Evolutionary conservation across 2,113 vertebrate genomes (phyloP).

Genomic region (Pao palembangensis): DNA sequence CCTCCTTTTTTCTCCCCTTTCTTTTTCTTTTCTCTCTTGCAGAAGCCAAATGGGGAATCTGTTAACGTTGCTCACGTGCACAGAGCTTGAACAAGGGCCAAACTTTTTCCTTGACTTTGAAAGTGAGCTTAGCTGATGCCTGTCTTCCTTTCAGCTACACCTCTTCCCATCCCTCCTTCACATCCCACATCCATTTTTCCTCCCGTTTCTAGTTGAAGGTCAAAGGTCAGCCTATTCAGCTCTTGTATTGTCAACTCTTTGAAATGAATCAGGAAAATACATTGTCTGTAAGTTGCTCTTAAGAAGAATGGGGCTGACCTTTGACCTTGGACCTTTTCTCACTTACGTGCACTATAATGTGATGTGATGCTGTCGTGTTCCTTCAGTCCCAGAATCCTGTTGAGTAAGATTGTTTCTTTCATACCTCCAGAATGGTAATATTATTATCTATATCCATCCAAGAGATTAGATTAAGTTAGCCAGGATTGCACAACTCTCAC

Average conservation of each 20-base stretch:
- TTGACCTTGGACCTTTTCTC: conserved; percentile 49
- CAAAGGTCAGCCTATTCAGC: conserved; percentile 54
- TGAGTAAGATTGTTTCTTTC: too few species aligned
- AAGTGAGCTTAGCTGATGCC: conserved; percentile 83
- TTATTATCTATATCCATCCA: too few species aligned
- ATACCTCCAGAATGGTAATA: too few species aligned
- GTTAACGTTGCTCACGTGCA: conserved; percentile 89
- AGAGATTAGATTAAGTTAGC: too few species aligned
- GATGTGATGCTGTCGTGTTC: not conserved
- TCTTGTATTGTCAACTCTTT: conserved; percentile 6
- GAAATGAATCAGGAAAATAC: conserved; percentile 29
- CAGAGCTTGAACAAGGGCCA: conserved; percentile 91
- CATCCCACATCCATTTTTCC: conserved; percentile 18
- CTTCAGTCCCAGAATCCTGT: too few species aligned
- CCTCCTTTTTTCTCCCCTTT: conserved; percentile 18
- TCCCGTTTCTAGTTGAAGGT: conserved; percentile 17
- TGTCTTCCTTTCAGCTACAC: conserved; percentile 53
- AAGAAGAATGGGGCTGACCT: conserved; percentile 47
- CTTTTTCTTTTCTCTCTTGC: conserved; percentile 73
- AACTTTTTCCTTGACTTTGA: conserved; percentile 97
- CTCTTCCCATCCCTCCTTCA: conserved; percentile 31
- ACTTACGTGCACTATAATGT: too few species aligned
- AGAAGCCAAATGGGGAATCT: conserved; percentile 88
- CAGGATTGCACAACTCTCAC: too few species aligned
- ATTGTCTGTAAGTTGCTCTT: conserved; percentile 6